These are phyloP conservation scores for Meleagris gallopavo DNA, from an alignment of 2,113 vertebrate species.

Conservation along the genomic window DNA sequence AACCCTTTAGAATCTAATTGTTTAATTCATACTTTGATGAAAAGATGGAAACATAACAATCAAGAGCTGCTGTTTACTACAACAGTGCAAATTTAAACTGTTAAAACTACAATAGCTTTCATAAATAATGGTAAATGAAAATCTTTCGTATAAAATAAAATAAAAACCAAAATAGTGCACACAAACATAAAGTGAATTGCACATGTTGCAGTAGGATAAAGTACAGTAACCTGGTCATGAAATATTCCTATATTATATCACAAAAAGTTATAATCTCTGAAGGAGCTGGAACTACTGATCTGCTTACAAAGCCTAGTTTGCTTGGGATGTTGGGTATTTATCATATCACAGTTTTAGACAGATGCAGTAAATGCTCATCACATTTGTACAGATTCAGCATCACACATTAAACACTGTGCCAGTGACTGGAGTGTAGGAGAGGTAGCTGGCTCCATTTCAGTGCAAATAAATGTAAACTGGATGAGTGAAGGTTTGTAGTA, in stretches of 20 bases:
- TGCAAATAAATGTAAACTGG: constrained; percentile 55
- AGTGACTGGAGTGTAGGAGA: constrained; percentile 4
- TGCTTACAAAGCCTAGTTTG: constrained; percentile 26
- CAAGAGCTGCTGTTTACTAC: constrained; percentile 30
- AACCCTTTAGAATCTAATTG: constrained; percentile 23
- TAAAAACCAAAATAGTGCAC: constrained; percentile 62
- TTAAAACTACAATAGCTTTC: constrained; percentile 38
- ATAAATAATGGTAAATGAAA: constrained; percentile 71
- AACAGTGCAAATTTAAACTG: constrained; percentile 25
- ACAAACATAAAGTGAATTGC: constrained; percentile 67
- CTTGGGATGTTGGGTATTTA: not conserved
- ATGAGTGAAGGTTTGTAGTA: not conserved
- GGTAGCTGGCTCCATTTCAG: constrained; percentile 42
- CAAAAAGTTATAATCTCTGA: not conserved
- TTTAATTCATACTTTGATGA: constrained; percentile 50
- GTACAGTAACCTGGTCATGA: constrained; percentile 52
- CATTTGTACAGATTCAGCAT: constrained; percentile 20
- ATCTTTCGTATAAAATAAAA: constrained; percentile 65
- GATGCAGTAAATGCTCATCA: not conserved
- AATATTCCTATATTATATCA: constrained; percentile 49
- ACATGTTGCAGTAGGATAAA: constrained; percentile 47
- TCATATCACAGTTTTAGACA: constrained; percentile 35
- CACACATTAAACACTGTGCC: not conserved
- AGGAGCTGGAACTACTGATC: constrained; percentile 9
- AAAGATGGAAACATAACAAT: constrained; percentile 21